Conservation (phyloP, 1,140 invertebrate species). For the Proctacanthus coquilletti region DNA sequence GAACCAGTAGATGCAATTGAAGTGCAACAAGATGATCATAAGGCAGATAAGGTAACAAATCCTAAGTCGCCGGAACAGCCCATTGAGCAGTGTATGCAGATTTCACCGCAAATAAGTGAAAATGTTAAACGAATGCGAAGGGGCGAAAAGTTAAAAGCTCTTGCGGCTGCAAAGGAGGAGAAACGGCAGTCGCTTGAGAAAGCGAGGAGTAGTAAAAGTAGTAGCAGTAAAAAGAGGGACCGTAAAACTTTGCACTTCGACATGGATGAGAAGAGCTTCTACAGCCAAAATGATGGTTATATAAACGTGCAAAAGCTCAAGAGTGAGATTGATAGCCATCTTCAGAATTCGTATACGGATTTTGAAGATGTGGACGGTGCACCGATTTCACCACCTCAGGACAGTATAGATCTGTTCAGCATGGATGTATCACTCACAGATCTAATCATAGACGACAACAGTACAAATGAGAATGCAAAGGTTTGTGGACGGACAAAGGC, state of each 20-base stretch:
- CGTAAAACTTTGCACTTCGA: neutral
- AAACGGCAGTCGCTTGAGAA: neutral
- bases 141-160: neutral
- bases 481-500: neutral
- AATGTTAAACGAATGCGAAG: neutral
- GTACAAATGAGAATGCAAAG: neutral
- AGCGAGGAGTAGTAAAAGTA: neutral
- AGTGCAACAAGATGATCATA: too few relatives aligned
- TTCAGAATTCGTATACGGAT: too few relatives aligned
- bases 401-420: neutral
- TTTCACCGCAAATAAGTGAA: conserved; percentile 1
- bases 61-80: too few relatives aligned
- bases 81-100: too few relatives aligned
- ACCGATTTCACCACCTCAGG: neutral
- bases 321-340: neutral
- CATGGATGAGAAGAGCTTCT: neutral
- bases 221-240: neutral
- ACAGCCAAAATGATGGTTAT: neutral
- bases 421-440: neutral
- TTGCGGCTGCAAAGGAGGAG: too few relatives aligned
- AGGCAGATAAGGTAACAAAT: too few relatives aligned
- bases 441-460: neutral
- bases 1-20: too few relatives aligned
- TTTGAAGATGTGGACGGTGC: neutral
- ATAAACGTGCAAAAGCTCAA: neutral